phyloP scores from a whole-genome alignment of 2,113 vertebrate genomes.

The Hyaena hyaena region DNA sequence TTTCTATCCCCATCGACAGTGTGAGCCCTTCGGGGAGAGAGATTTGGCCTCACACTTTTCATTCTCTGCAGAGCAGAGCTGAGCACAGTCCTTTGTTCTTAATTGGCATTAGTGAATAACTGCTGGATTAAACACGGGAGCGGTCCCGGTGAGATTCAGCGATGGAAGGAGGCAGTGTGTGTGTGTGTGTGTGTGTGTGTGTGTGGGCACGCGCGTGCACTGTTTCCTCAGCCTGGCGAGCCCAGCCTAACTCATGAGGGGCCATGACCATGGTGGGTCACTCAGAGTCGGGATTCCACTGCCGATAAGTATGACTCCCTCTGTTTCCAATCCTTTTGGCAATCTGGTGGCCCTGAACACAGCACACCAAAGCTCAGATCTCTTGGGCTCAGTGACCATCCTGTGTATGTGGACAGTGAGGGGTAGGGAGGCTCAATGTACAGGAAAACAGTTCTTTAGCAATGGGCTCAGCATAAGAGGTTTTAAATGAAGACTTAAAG shows the following conservation, averaged over 20 bases:
- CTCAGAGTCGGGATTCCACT: constrained; percentile 78
- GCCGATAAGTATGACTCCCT: constrained; percentile 75
- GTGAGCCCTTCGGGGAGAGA: background rate
- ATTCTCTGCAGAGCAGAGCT: too few species aligned
- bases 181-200: too few species aligned
- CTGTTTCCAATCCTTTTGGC: constrained; percentile 82
- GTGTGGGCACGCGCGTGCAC: accelerated
- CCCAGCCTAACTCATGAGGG: constrained; percentile 77
- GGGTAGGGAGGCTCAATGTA: background rate
- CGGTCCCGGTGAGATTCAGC: background rate
- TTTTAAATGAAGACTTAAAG: background rate
- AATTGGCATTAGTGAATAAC: background rate
- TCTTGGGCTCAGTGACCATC: constrained; percentile 76
- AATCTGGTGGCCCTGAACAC: constrained; percentile 69
- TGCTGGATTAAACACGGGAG: background rate
- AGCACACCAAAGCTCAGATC: constrained; percentile 68
- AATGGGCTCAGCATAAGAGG: background rate
- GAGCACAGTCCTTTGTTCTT: background rate
- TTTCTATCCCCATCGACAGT: background rate
- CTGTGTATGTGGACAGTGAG: background rate
- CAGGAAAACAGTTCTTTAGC: background rate
- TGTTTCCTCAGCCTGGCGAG: background rate
- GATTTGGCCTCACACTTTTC: background rate
- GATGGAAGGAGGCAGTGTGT: background rate
- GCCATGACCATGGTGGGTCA: accelerated